Evolutionary conservation across 2,797 vertebrate genomes (phyloP), one percentile per base, ranked within the genome.

Genomic region (Mastacembelus armatus): DNA sequence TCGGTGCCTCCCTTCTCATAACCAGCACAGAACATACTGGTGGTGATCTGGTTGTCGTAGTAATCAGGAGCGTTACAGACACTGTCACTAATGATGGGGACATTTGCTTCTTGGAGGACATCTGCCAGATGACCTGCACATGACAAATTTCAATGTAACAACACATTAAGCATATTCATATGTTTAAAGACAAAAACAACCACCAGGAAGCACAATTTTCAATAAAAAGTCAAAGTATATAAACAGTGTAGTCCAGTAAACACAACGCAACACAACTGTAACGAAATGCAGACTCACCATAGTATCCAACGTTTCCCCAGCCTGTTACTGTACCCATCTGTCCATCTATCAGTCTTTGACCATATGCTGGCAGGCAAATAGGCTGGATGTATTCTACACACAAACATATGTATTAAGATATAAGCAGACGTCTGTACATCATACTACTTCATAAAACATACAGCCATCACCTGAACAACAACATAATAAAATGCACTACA

Each of bases 21-120:
- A 8, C 96, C 96, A 0, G 96, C 96, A 43, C 96, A 98, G 91
- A 98, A 97, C 96, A 98, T 98, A 66, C 93, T 95, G 70, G 94
- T 94, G 63, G 95, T 96, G 89, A 98, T 95, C 91, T 97, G 95
- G 74, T 94, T 96, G 83, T 94, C 93, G 1, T 97, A 98, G 88
- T 96, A 98, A 75, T 96, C 96, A 0, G 95, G 94, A 39, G 91
- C 90, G 0, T 96, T 98, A 71, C 96, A 98, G 62, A 95, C 89
- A 0, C 89, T 64, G 8, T 92, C 95, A 67, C 94, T 96, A 84
- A 98, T 96, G 68, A 97, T 95, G 40, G 96, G 96, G 11, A 97
- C 92, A 1, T 90, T 89, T 0, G 94, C 96, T 75, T 98, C 96
- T 77, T 96, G 96, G 18, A 98, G 94, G 29, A 94, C 83, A 11